phyloP scores from a whole-genome alignment of 2,113 vertebrate species.

The Rynchops niger region DNA sequence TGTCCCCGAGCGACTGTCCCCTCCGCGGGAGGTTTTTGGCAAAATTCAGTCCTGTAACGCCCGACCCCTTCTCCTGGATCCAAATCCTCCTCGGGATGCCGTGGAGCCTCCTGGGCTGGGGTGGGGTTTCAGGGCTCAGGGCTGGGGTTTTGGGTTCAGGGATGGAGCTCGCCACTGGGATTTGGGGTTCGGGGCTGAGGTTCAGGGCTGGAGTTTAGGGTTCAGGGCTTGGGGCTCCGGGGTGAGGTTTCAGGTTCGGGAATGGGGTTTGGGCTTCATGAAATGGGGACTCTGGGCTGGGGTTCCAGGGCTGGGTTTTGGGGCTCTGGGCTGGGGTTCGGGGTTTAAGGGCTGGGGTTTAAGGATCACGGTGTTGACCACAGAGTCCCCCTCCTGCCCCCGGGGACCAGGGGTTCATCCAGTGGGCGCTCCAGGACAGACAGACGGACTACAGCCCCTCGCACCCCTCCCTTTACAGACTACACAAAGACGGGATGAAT shows the following conservation, averaged over 20 bases:
- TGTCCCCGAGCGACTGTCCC: rapidly evolving
- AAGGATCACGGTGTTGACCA: background rate
- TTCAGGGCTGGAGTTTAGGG: no score
- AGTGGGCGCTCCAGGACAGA: background rate
- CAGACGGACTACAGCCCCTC: background rate
- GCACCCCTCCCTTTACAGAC: background rate
- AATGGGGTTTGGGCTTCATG: background rate
- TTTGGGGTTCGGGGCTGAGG: background rate
- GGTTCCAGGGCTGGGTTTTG: background rate
- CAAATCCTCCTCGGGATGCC: background rate
- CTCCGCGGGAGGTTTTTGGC: background rate
- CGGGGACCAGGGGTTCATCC: background rate
- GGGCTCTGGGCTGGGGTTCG: background rate
- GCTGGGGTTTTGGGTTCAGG: background rate
- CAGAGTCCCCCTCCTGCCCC: background rate
- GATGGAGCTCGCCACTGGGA: background rate
- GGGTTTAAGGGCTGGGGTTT: background rate
- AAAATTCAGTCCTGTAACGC: rapidly evolving
- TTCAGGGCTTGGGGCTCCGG: background rate
- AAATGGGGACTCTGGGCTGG: no score
- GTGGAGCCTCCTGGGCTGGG: no score
- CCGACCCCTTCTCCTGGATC: background rate
- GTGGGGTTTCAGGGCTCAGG: background rate
- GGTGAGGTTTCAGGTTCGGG: background rate
- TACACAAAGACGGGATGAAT: background rate